Base-by-base conservation (phyloP, 1,140 invertebrate genomes). In the Pomacea maculata region DNA sequence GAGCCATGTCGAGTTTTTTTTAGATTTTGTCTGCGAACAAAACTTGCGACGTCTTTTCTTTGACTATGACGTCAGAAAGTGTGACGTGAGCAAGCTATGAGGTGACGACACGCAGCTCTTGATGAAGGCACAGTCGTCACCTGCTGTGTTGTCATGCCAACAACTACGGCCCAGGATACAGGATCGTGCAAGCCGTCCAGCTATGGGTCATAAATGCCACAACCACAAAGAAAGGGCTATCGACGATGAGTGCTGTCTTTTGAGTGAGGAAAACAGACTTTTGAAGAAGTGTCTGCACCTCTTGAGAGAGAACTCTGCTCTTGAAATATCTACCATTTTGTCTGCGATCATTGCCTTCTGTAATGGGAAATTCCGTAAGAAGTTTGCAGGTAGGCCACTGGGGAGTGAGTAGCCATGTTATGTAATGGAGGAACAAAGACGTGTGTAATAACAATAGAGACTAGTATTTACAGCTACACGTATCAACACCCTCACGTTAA, bases 271-370 rank as follows among this genome's bases (percentile, higher is more conserved):
- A 68, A 81, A 81, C 68, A 45, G 45, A 34, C 57, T 76, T 14
- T 54, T 82, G 61, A 73, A 74, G 57, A 54, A 70, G 65, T 82
- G 80, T 57, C 70, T 82, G 1, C 65, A 34, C 9, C 19, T 74
- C 8, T 73, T 82, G 80, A 54, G 65, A 29, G 80, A 82, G 55
- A 73, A 79, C 57, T 19, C 61, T 7, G 76, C 77, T 11, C 70
- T 82, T 25, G 74, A 81, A 29, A 70, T 25, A 15, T 72, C 80
- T n/a, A 78, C 68, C 34, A 68, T 79, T 54, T 63, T 82, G 25
- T 78, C 77, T 17, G 67, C 80, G 11, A 63, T 82, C 21, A 77
- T 79, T 52, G 57, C 80, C 15, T 78, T 71, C n/a, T 78, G 55
- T 21, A 70, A 78, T 67, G 71, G 55, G 11, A 78, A 68, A 63